Evolutionary conservation across 53 echinoderm and acorn worm species (phyloP).

Genomic region (Echinarachnius parma): DNA sequence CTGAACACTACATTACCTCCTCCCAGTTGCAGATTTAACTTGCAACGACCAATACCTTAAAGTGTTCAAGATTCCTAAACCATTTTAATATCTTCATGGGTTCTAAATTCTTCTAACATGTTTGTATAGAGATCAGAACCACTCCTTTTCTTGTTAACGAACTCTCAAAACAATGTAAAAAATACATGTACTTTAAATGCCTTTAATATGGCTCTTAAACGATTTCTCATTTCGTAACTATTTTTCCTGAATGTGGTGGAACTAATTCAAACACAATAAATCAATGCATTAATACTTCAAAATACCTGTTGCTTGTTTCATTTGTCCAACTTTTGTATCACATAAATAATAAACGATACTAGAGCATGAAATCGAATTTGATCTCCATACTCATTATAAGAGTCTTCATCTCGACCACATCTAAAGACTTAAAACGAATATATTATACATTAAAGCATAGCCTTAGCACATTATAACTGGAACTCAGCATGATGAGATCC

Average conservation of each 20-base stretch:
- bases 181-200: background rate
- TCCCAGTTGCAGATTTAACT: background rate
- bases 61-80: background rate
- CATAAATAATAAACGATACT: no score
- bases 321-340: background rate
- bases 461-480: background rate
- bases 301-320: background rate
- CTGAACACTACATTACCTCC: background rate
- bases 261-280: background rate
- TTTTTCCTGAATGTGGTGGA: background rate
- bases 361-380: background rate
- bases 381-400: background rate
- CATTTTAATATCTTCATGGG: background rate
- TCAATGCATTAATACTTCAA: background rate
- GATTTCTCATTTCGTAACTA: background rate
- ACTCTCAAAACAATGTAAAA: background rate
- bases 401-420: background rate
- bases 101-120: background rate
- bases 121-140: background rate
- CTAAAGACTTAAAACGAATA: background rate
- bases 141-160: background rate
- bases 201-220: background rate
- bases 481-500: no score
- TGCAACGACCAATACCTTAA: background rate
- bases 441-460: background rate